phyloP scores from a whole-genome alignment of 1,140 invertebrate species.

The Panulirus ornatus region DNA sequence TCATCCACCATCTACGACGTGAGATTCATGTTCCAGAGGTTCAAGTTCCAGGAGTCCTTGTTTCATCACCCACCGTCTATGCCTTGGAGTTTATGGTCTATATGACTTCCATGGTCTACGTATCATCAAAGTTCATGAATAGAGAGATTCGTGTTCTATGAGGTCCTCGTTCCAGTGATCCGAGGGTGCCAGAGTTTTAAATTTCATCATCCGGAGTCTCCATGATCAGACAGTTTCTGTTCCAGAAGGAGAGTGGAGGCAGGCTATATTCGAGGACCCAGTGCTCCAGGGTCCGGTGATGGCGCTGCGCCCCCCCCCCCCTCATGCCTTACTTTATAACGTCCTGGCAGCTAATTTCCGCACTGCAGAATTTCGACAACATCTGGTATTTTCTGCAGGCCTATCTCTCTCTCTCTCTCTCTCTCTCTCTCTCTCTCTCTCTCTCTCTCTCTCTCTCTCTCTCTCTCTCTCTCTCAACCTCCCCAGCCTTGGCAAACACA shows the following conservation, averaged over 20 bases:
- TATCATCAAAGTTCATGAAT: too few species aligned
- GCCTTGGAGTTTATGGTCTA: too few species aligned
- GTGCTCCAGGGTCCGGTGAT: neutral
- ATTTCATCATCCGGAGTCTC: neutral
- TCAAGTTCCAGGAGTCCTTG: too few species aligned
- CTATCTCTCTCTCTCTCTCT: neutral
- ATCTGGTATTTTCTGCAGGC: neutral
- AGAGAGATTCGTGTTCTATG: too few species aligned
- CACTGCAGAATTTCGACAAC: neutral
- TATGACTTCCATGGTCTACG: too few species aligned
- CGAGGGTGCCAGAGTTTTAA: too few species aligned
- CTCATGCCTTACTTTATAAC: neutral
- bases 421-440: neutral
- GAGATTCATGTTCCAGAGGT: too few species aligned
- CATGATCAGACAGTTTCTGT: neutral
- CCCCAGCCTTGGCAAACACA: neutral
- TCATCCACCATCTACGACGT: too few species aligned
- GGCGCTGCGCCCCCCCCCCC: too few species aligned
- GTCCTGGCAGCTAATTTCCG: constrained; percentile 3
- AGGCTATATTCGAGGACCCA: neutral
- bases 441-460: neutral
- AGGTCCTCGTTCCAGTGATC: too few species aligned
- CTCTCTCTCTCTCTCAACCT: neutral
- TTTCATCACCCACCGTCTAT: too few species aligned
- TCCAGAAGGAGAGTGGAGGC: too few species aligned